Percentiles rank a stretch among this genome's conserved stretches.
These are phyloP conservation scores for Centropus unirufus DNA, from an alignment of 2,113 vertebrate species.

Conservation along the genomic window DNA sequence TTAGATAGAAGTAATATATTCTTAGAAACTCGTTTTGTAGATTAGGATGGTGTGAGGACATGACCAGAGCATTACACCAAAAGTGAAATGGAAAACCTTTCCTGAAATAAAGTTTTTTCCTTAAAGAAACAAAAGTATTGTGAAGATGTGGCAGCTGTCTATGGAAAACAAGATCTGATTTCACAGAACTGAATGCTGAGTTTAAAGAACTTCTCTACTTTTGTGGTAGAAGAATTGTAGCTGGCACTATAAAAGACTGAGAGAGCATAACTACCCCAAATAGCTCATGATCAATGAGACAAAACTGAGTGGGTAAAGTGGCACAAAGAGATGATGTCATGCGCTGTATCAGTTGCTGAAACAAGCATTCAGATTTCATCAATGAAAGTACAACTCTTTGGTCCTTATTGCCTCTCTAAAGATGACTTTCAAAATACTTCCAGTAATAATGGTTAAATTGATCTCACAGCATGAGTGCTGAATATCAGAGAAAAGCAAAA, in stretches of 20 bases:
- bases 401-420: not conserved
- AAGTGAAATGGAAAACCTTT: not conserved
- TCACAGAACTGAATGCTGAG: not conserved
- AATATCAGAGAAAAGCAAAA: not conserved
- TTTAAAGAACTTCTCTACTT: not conserved
- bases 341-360: not conserved
- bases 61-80: not conserved
- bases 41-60: not conserved
- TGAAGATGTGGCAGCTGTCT: not conserved
- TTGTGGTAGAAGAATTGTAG: not conserved
- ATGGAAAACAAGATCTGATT: not conserved
- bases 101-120: not conserved
- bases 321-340: not conserved
- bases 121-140: not conserved
- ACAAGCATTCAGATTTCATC: not conserved
- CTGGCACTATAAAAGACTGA: not conserved
- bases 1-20: not conserved
- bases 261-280: not conserved
- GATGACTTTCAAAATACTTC: not conserved
- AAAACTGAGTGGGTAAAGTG: not conserved
- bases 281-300: not conserved
- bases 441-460: not conserved
- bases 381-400: not conserved
- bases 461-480: not conserved
- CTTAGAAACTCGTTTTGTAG: not conserved